These are phyloP conservation scores for Eleginops maclovinus DNA, from an alignment of 2,113 vertebrate species.

Conservation along the genomic window DNA sequence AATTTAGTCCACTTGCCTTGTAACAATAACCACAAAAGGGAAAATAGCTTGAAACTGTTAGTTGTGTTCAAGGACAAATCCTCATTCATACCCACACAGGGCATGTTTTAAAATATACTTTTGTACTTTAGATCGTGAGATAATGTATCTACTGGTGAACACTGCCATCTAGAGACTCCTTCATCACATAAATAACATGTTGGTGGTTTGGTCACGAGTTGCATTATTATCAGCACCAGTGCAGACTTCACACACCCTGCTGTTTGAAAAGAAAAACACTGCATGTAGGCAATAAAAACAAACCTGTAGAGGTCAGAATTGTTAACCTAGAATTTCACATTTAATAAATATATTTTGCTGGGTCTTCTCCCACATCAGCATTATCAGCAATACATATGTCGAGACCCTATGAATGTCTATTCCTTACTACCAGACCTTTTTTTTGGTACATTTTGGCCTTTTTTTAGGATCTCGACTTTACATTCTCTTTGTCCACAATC, in stretches of 20 bases:
- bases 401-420: conserved; percentile 38
- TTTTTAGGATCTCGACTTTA: conserved; percentile 56
- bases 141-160: conserved; percentile 36
- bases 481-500: conserved; percentile 81
- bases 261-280: background rate
- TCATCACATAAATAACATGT: background rate
- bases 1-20: background rate
- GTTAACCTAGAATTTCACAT: conserved; percentile 56
- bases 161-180: conserved; percentile 58
- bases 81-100: background rate
- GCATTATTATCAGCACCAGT: conserved; percentile 19
- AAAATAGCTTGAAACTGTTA: background rate
- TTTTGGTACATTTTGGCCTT: conserved; percentile 41
- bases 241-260: conserved; percentile 5
- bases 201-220: background rate
- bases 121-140: conserved; percentile 4
- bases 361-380: conserved; percentile 27
- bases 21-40: background rate
- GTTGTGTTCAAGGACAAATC: conserved; percentile 16
- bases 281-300: background rate
- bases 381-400: conserved; percentile 27
- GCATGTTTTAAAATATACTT: background rate
- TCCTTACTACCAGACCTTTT: background rate
- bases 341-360: conserved; percentile 75
- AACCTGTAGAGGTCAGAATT: conserved; percentile 14